These are phyloP conservation scores for Anser cygnoides DNA, from an alignment of 2,113 vertebrate species.

Conservation along the genomic window DNA sequence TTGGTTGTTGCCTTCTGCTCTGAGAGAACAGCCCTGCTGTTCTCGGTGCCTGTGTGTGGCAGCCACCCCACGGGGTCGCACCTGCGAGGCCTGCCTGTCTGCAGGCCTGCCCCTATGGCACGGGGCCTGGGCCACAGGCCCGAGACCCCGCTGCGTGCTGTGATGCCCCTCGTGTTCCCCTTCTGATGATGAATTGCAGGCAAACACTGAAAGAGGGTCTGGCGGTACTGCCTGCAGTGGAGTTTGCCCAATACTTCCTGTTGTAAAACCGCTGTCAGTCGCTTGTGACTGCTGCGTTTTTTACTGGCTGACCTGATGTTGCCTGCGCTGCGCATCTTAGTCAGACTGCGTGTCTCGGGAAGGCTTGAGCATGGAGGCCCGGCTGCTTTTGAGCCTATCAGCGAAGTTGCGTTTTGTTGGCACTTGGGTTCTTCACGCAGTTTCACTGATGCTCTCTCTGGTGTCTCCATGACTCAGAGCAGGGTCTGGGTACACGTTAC, in stretches of 20 bases:
- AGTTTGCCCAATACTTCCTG: neutral
- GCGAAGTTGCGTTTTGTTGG: neutral
- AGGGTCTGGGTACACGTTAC: neutral
- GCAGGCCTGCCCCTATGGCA: rapidly evolving
- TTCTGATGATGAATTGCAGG: neutral
- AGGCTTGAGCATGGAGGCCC: neutral
- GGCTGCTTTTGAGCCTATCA: neutral
- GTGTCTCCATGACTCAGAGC: rapidly evolving
- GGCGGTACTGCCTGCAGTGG: neutral
- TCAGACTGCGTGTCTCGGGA: neutral
- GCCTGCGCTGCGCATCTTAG: rapidly evolving
- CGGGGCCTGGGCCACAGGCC: neutral
- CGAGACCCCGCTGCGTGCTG: neutral
- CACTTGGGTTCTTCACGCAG: neutral
- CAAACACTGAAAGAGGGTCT: neutral
- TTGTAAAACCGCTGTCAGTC: neutral
- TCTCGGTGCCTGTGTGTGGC: neutral
- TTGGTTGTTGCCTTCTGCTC: neutral
- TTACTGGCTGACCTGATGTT: neutral
- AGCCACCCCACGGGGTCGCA: rapidly evolving
- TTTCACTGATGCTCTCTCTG: neutral
- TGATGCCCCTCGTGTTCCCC: neutral
- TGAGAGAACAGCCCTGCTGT: rapidly evolving
- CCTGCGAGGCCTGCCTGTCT: neutral
- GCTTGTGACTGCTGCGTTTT: neutral